Evolutionary conservation across 2,797 vertebrate species (phyloP), one percentile per base, ranked within the genome.

Genomic region (Trematomus bernacchii): DNA sequence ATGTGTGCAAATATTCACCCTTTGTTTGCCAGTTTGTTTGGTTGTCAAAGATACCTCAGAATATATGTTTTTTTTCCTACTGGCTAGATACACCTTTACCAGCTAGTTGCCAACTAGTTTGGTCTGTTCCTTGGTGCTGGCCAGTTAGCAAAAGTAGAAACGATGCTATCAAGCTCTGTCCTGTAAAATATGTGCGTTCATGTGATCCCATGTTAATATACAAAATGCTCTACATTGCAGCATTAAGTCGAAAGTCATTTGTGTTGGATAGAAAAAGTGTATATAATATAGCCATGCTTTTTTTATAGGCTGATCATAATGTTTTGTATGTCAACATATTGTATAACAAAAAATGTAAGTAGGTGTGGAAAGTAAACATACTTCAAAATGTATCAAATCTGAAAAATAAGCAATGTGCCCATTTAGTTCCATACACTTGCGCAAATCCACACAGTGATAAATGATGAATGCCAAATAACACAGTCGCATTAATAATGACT

Each of bases 391-490:
- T 69, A 18, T 23, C 2, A 33, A 72, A n/a, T 40, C 12, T 42
- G 33, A 40, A 55, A 50, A 13, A 43, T 23, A 6, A 65, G 21
- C n/a, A 54, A 40, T 40, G 2, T 6, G 44, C 11, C 51, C 13
- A 46, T 19, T 43, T 44, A 30, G 4, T 57, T 48, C 43, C 3
- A 14, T 42, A 4, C 13, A 47, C 37, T n/a, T 13, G 6, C 53
- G 10, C 4, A 65, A 61, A 50, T 4, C n/a, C 19, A 70, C 47
- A 43, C 37, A 58, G 5, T 18, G 18, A 37, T 59, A 23, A 46
- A 67, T 53, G 42, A 48, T 58, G 58, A n/a, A 66, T 74, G 60
- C 43, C 27, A 73, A 83, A 43, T 62, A 48, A 62, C 63, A 40
- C 18, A 8, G 23, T 8, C 43, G 33, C 51, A 33, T 53, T 40